Percentiles rank a stretch among this genome's conserved stretches.
Evolutionary conservation across 2,888 invertebrate genomes (phyloP).

Genomic region (Blera fallax): DNA sequence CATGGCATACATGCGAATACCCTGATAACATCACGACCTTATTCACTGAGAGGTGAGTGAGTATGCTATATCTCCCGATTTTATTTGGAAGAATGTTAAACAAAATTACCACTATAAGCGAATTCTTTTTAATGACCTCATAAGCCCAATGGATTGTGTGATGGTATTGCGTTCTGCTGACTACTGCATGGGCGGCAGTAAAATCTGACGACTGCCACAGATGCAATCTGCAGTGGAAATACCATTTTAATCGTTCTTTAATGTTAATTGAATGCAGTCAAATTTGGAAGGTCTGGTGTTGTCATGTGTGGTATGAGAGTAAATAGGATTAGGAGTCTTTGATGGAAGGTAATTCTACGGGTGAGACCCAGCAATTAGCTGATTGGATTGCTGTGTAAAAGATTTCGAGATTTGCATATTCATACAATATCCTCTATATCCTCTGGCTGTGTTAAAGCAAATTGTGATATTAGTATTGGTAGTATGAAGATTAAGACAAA

Average conservation of each 20-base stretch:
- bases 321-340: neutral
- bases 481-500: neutral
- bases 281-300: neutral
- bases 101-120: neutral
- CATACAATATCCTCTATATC: neutral
- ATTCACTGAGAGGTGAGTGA: neutral
- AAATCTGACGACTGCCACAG: slow-evolving; percentile 39
- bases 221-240: slow-evolving; percentile 31
- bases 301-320: neutral
- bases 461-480: neutral
- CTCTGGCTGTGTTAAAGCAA: neutral
- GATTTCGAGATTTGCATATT: neutral
- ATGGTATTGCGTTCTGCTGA: neutral
- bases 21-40: neutral
- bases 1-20: neutral
- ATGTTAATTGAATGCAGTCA: slow-evolving; percentile 35
- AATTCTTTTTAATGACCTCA: slow-evolving; percentile 19
- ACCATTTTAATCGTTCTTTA: slow-evolving; percentile 41
- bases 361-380: neutral
- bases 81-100: neutral
- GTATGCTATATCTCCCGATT: neutral
- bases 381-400: neutral
- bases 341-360: neutral
- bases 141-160: slow-evolving; percentile 20
- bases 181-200: neutral